phyloP scores from a whole-genome alignment of 2,888 invertebrate species.

The Drosophila barbarae region DNA sequence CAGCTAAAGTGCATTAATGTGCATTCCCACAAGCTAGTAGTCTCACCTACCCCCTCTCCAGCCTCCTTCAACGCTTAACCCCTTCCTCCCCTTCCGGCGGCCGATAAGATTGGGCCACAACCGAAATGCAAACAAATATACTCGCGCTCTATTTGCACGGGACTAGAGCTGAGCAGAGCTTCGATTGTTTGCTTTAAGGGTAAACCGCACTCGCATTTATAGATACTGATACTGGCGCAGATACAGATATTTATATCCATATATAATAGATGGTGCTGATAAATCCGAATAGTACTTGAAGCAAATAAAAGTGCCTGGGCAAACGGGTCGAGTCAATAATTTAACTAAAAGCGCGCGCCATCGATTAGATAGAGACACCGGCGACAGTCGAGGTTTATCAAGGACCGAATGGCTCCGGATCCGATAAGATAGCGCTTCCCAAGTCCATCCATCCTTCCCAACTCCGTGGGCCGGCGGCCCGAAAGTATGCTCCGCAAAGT shows the following conservation, averaged over 20 bases:
- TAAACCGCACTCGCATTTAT: constrained; percentile 30
- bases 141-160: constrained; percentile 38
- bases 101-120: constrained; percentile 47
- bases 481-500: constrained; percentile 41
- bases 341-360: constrained; percentile 44
- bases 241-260: constrained; percentile 16
- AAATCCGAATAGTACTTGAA: constrained; percentile 49
- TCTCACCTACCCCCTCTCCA: neutral
- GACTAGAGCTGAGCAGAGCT: constrained; percentile 30
- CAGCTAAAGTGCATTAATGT: constrained; percentile 30
- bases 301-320: constrained; percentile 51
- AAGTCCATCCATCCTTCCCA: constrained; percentile 3
- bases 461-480: constrained; percentile 12
- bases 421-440: constrained; percentile 35
- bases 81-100: constrained; percentile 1
- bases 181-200: constrained; percentile 43
- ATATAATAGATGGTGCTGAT: constrained; percentile 29
- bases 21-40: constrained; percentile 9
- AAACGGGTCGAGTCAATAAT: constrained; percentile 58
- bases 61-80: constrained; percentile 9
- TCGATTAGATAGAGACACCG: constrained; percentile 58
- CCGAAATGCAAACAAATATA: constrained; percentile 44
- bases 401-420: constrained; percentile 14
- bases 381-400: constrained; percentile 33
- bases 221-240: constrained; percentile 21